These are phyloP conservation scores for Hirtodrosophila confusa DNA, from an alignment of 2,888 invertebrate genomes.

Conservation along the genomic window DNA sequence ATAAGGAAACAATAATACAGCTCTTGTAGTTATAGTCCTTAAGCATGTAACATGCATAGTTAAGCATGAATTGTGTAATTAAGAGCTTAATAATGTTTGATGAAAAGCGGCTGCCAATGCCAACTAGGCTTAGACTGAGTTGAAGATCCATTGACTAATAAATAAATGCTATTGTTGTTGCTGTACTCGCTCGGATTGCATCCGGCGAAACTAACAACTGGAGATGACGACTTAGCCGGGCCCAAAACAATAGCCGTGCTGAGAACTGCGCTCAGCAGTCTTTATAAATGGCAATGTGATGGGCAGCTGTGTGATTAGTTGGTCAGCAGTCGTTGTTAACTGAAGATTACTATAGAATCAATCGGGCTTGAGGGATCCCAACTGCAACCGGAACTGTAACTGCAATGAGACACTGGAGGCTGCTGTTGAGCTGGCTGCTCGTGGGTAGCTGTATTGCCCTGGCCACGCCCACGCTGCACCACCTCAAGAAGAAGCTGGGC, in stretches of 20 bases:
- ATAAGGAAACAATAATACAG: too few relatives aligned
- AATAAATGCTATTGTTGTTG: too few relatives aligned
- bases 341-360: not conserved
- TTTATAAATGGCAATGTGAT: slow-evolving; percentile 53
- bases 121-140: slow-evolving; percentile 1
- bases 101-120: slow-evolving; percentile 13
- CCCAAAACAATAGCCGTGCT: slow-evolving; percentile 47
- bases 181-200: slow-evolving; percentile 9
- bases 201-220: slow-evolving; percentile 27
- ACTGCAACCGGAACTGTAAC: slow-evolving; percentile 21
- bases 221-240: slow-evolving; percentile 37
- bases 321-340: slow-evolving; percentile 26
- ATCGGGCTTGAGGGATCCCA: not conserved
- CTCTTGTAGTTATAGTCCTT: too few relatives aligned
- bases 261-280: slow-evolving; percentile 32
- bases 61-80: too few relatives aligned
- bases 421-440: slow-evolving; percentile 42
- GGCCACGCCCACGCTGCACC: slow-evolving; percentile 53
- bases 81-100: too few relatives aligned
- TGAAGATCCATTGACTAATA: slow-evolving; percentile 2
- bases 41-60: too few relatives aligned
- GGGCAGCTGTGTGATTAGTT: slow-evolving; percentile 45
- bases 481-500: slow-evolving; percentile 59
- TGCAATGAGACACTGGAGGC: slow-evolving; percentile 34
- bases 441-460: slow-evolving; percentile 49